Conservation (phyloP, 2,113 vertebrate species). For the Macrotus californicus region DNA sequence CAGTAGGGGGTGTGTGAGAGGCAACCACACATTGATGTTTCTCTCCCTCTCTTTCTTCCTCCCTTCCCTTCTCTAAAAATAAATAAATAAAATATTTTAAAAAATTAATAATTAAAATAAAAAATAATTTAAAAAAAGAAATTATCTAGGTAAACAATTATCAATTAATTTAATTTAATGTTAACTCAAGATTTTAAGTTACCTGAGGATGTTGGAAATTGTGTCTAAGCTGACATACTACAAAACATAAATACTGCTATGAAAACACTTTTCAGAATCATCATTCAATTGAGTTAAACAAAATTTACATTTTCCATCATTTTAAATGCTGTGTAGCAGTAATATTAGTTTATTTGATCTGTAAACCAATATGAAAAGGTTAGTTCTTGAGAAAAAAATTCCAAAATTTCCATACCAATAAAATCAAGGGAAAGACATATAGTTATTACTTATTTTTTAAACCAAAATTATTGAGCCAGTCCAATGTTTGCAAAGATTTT, state of each 20-base stretch:
- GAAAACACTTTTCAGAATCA: constrained; percentile 8
- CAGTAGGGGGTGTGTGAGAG: no score
- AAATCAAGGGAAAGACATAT: neutral
- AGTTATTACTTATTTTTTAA: neutral
- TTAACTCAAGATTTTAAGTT: neutral
- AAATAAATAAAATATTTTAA: no score
- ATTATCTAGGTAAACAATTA: neutral
- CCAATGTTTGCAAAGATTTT: neutral
- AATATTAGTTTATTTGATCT: neutral
- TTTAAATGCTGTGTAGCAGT: neutral
- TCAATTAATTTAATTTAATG: neutral
- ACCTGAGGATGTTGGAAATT: neutral
- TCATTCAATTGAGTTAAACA: neutral
- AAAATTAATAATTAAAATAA: no score
- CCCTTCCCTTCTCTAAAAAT: no score
- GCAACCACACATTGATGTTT: no score
- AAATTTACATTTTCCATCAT: neutral
- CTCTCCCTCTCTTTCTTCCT: no score
- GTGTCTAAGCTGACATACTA: neutral
- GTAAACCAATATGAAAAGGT: neutral
- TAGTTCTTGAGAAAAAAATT: neutral
- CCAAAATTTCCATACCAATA: neutral
- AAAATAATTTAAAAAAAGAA: neutral
- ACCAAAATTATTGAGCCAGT: neutral
- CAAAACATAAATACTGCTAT: neutral